Evolutionary conservation across 2,113 vertebrate species (phyloP), one percentile per base, ranked within the genome.

Genomic region (Brachyistius frenatus): DNA sequence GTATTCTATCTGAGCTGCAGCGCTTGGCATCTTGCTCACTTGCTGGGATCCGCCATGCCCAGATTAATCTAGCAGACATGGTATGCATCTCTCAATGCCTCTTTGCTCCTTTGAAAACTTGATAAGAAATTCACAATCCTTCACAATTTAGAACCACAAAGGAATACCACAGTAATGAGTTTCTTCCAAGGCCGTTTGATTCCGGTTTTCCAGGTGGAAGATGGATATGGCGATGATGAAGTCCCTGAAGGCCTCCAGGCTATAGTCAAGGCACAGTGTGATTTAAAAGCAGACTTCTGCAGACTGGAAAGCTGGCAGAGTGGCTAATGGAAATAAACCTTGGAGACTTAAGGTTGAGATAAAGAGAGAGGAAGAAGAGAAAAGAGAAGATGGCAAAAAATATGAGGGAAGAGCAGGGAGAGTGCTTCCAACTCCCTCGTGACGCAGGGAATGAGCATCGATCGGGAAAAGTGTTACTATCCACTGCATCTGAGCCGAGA

Each of bases 81-180:
- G 39, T 33, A 32, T 76, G 83, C 83, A 81, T 84, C 61, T 70
- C 66, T 74, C 65, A 13, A 5, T 63, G 76, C 70, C 46, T 79
- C 73, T 81, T 67, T 88, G 82, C 85, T 73, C 79, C 63, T 68
- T 70, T 74, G 73, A 79, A 87, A 91, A 84, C 78, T 83, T 76
- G 85, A 91, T 91, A 91, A 91, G 82, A 85, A 90, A 92, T 86
- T 81, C 85, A 60, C 60, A 80, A 76, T 84, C 67, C 76, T 62
- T 87, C 73, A 78, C 78, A 88, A 93, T 90, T 92, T 89, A 75
- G 75, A 87, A 57, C 86, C 90, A 75, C 90, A 53, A 83, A 88
- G 91, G 91, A 91, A 90, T 87, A 83, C 71, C 15, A 39, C 71
- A 54, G 83, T 93, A 93, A 93, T 93, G 89, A 92, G 81, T 84